A percentile compares a stretch with the other conserved stretches of the same genome.
Evolutionary conservation across 2,113 vertebrate species (phyloP).

Genomic region (Neolamprologus toae): DNA sequence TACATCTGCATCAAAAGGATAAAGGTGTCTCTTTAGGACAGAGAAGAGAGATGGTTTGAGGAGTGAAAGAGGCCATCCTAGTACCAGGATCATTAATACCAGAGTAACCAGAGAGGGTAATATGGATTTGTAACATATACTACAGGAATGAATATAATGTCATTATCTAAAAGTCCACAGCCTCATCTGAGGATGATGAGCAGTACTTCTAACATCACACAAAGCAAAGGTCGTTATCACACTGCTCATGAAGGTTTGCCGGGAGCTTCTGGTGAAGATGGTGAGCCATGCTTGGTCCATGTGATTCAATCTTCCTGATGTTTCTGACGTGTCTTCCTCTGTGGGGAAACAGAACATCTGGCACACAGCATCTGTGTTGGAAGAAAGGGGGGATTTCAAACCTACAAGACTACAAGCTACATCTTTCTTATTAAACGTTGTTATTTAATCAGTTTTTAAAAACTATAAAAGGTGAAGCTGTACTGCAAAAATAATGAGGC

Average conservation of each 20-base stretch:
- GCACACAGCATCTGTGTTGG: neutral
- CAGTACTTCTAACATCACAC: neutral
- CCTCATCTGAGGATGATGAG: neutral
- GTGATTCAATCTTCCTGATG: neutral
- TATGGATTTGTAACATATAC: neutral
- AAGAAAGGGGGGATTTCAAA: neutral
- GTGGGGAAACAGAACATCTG: neutral
- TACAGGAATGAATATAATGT: neutral
- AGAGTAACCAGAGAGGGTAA: neutral
- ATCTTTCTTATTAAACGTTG: neutral
- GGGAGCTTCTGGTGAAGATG: neutral
- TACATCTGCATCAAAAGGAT: neutral
- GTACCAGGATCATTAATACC: neutral
- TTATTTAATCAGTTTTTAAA: neutral
- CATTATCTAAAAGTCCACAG: neutral
- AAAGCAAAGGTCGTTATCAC: neutral
- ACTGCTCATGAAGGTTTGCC: neutral
- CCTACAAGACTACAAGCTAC: neutral
- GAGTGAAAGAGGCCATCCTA: neutral
- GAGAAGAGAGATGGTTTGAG: neutral
- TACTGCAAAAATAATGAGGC: neutral
- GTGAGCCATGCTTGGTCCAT: neutral
- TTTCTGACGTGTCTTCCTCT: neutral
- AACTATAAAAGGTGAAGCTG: neutral
- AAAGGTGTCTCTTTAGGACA: neutral